A percentile compares a stretch with the other conserved stretches of the same genome.
These are phyloP conservation scores for Eciton burchellii DNA, from an alignment of 1,140 invertebrate species.

Conservation along the genomic window DNA sequence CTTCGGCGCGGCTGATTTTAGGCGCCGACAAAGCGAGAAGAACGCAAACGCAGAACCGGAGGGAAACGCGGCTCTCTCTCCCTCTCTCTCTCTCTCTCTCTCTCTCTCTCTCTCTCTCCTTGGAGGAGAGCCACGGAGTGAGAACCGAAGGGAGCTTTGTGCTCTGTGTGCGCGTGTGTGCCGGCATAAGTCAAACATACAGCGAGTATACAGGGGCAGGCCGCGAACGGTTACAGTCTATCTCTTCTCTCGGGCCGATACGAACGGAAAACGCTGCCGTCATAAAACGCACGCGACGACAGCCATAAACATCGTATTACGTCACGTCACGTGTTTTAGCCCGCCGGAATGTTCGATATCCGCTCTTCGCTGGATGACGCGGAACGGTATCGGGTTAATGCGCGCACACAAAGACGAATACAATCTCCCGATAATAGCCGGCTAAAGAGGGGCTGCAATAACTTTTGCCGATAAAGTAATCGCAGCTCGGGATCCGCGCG, in stretches of 20 bases:
- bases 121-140: constrained; percentile 70
- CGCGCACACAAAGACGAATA: no score
- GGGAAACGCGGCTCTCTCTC: constrained; percentile 38
- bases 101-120: constrained; percentile 53
- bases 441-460: not conserved
- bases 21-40: not conserved
- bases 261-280: constrained; percentile 29
- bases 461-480: no score
- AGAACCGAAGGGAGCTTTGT: constrained; percentile 59
- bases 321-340: constrained; percentile 24
- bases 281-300: constrained; percentile 21
- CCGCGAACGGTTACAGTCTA: not conserved
- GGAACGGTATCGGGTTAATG: not conserved
- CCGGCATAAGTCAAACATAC: constrained; percentile 58
- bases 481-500: no score
- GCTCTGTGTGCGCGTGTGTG: constrained; percentile 7
- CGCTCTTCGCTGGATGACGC: not conserved
- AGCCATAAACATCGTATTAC: constrained; percentile 50
- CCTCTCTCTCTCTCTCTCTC: constrained; percentile 45
- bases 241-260: not conserved
- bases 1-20: not conserved
- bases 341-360: not conserved
- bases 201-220: constrained; percentile 31
- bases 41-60: constrained; percentile 1
- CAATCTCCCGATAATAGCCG: not conserved